These are phyloP conservation scores for Bombus superbus DNA, from an alignment of 1,140 invertebrate genomes.

Conservation along the genomic window DNA sequence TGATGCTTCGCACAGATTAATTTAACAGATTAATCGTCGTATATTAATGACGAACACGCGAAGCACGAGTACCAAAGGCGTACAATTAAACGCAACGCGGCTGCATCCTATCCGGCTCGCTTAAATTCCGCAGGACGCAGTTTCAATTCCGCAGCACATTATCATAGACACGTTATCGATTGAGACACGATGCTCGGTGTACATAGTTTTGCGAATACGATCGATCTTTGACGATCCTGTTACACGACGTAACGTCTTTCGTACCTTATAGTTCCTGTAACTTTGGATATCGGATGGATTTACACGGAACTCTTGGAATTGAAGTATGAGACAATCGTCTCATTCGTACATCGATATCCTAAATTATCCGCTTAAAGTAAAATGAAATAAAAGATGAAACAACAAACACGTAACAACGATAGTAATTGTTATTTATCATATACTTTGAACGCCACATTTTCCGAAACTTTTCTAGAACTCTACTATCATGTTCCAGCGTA, in stretches of 20 bases:
- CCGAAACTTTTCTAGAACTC: too few relatives aligned
- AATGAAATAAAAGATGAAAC: too few relatives aligned
- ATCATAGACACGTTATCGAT: not conserved
- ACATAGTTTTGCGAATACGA: not conserved
- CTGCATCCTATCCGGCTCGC: too few relatives aligned
- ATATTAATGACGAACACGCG: not conserved
- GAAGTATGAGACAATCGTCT: not conserved
- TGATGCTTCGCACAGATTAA: not conserved
- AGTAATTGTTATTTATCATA: too few relatives aligned
- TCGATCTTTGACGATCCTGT: not conserved
- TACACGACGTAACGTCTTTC: not conserved
- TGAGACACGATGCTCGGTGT: not conserved
- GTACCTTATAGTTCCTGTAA: not conserved
- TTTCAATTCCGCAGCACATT: not conserved
- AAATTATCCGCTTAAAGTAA: too few relatives aligned
- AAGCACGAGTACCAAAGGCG: not conserved
- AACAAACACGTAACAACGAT: too few relatives aligned
- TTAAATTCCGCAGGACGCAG: too few relatives aligned
- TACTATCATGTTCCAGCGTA: not conserved
- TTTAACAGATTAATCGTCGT: slow-evolving; percentile 9
- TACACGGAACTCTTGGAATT: not conserved
- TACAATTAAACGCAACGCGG: not conserved
- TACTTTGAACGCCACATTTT: too few relatives aligned
- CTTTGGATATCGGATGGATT: not conserved
- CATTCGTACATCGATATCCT: too few relatives aligned